Evolutionary conservation across 2,113 vertebrate genomes (phyloP).

Genomic region (Rhabdomys dilectus): DNA sequence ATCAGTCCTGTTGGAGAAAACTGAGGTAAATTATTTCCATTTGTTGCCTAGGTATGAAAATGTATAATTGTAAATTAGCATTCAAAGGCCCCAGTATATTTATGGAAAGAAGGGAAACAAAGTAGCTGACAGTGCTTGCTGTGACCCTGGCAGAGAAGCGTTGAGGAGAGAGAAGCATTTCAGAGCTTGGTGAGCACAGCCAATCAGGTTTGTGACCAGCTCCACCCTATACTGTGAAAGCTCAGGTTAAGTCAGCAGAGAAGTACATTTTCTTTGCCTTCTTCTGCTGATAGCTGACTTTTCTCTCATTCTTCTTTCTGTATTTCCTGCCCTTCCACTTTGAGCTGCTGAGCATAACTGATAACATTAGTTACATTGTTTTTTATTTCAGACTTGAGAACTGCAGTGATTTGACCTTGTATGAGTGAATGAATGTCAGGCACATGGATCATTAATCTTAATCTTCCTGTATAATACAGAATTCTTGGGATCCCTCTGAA

Average conservation of each 20-base stretch:
- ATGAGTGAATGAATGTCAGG: constrained; percentile 53
- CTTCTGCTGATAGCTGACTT: background rate
- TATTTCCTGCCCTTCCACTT: background rate
- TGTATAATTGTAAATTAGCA: background rate
- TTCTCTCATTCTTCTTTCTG: background rate
- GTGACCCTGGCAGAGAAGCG: background rate
- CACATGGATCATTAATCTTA: constrained; percentile 49
- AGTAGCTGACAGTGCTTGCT: background rate
- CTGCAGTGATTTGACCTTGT: constrained; percentile 65
- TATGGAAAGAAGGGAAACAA: background rate
- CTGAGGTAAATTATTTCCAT: background rate
- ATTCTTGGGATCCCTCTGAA: constrained; percentile 24
- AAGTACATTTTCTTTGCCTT: background rate
- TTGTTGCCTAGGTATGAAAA: background rate
- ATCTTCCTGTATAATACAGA: background rate
- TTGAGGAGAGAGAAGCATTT: background rate
- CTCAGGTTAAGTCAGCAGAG: background rate
- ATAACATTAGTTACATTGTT: constrained; percentile 56
- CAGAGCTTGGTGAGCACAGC: background rate
- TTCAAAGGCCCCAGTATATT: background rate
- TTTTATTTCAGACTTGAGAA: constrained; percentile 66
- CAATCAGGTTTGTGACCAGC: background rate
- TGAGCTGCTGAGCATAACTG: background rate
- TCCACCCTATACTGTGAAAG: background rate
- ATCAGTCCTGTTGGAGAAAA: background rate